Base-by-base conservation (phyloP, 2,113 vertebrate species). In the Phrynosoma platyrhinos region DNA sequence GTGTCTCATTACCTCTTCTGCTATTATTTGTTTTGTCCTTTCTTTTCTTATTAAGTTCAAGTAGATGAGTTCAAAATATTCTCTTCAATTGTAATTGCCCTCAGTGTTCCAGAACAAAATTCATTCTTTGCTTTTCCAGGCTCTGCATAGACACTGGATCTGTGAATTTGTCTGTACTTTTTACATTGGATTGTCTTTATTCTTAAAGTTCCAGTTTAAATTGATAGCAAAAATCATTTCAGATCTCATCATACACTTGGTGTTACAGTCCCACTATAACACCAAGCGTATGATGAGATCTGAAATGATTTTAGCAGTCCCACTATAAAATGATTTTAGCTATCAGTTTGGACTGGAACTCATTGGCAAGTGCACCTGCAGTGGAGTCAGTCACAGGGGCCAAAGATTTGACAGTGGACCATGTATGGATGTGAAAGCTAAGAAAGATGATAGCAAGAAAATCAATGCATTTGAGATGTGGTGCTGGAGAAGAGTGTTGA, bases 111-210 rank as follows among this genome's bases (percentile, higher is more conserved):
- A 36, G 55, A 64, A 55, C 14, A 20, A 27, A 52, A 78, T 13
- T 14, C 55, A 10, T 9, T 58, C 55, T 58, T 47, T 47, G 3
- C 3, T 47, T 47, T 47, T 47, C 47, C 47, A 47, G 7, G 47
- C 47, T 5, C 47, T 47, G 7, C 47, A 47, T 47, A 47, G 47
- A 47, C 5, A 7, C 47, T 47, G 47, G 7, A 7, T 47, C 47
- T 62, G 13, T 62, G 13, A 62, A 36, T 71, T 71, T 71, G 64
- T 86, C 20, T 32, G 21, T 47, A 5, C 9, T 87, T 86, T 84
- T 91, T 58, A 91, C 83, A 12, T 86, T 75, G 78, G 77, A 69
- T 82, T 87, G 86, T 95, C 85, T 89, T 88, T 93, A 83, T 86
- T 91, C 92, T 91, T 90, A 36, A 36, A 36, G 36, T 36, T 36